These are phyloP conservation scores for Myopa testacea DNA, from an alignment of 2,888 invertebrate species.

Conservation along the genomic window DNA sequence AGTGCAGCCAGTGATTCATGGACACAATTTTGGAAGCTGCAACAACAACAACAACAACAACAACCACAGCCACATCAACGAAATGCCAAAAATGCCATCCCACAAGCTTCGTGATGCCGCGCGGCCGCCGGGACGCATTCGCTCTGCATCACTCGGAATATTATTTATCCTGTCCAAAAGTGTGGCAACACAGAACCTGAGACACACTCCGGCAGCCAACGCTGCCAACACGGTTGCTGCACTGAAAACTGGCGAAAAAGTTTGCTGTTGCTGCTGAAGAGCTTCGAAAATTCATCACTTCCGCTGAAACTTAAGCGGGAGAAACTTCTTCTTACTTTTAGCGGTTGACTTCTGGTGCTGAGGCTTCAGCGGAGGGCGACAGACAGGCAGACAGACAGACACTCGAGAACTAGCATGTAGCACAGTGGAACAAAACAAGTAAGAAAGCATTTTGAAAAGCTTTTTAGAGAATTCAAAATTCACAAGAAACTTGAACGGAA, in stretches of 20 bases:
- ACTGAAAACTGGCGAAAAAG: constrained; percentile 9
- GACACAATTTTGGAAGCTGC: constrained; percentile 7
- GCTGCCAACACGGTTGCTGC: not conserved
- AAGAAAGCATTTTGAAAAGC: not conserved
- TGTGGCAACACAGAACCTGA: not conserved
- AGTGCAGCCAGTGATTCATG: constrained; percentile 32
- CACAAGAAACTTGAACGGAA: not conserved
- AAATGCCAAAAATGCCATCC: constrained; percentile 17
- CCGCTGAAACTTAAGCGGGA: not conserved
- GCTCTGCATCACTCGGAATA: constrained; percentile 31
- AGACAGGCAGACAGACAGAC: not conserved
- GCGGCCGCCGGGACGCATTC: constrained; percentile 17
- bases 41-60: constrained; percentile 1
- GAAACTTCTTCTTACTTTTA: not conserved
- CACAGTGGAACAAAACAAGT: not conserved
- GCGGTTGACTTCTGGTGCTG: not conserved
- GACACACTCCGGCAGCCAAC: not conserved
- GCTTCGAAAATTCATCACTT: constrained; percentile 24
- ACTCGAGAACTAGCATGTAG: not conserved
- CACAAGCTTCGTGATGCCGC: constrained; percentile 16
- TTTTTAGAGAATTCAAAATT: not conserved
- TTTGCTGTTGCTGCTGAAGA: constrained; percentile 1
- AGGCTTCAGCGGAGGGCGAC: not conserved
- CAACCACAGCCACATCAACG: not conserved
- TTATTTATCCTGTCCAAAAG: constrained; percentile 35